phyloP scores from a whole-genome alignment of 2,113 vertebrate species.

The Kryptolebias marmoratus region DNA sequence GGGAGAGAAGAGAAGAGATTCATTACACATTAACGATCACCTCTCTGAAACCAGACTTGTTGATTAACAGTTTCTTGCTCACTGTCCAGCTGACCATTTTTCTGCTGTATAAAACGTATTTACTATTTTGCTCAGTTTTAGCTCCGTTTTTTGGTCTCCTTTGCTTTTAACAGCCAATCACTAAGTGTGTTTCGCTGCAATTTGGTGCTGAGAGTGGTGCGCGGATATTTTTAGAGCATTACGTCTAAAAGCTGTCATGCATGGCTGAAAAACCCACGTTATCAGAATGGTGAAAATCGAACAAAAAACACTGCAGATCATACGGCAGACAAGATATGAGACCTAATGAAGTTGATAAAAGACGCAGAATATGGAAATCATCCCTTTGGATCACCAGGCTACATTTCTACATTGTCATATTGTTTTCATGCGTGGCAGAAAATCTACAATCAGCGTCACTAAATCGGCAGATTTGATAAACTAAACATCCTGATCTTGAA shows the following conservation, averaged over 20 bases:
- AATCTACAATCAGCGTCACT: not conserved
- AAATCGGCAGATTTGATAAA: not conserved
- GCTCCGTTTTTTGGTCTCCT: not conserved
- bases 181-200: not conserved
- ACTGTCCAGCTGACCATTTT: not conserved
- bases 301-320: not conserved
- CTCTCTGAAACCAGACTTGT: not conserved
- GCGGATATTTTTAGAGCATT: slow-evolving; percentile 5
- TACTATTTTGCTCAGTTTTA: not conserved
- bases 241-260: not conserved
- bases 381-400: not conserved
- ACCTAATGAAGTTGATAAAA: not conserved
- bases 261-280: not conserved
- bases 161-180: slow-evolving; percentile 6
- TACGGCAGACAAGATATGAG: not conserved
- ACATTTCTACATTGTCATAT: not conserved
- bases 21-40: slow-evolving; percentile 31
- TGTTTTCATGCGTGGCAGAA: not conserved
- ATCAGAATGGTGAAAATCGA: not conserved
- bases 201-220: not conserved
- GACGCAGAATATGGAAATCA: not conserved
- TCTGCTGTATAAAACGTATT: not conserved
- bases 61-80: not conserved
- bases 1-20: slow-evolving; percentile 54
- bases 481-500: not conserved